phyloP scores from a whole-genome alignment of 2,113 vertebrate species.

The Beaufortia kweichowensis region DNA sequence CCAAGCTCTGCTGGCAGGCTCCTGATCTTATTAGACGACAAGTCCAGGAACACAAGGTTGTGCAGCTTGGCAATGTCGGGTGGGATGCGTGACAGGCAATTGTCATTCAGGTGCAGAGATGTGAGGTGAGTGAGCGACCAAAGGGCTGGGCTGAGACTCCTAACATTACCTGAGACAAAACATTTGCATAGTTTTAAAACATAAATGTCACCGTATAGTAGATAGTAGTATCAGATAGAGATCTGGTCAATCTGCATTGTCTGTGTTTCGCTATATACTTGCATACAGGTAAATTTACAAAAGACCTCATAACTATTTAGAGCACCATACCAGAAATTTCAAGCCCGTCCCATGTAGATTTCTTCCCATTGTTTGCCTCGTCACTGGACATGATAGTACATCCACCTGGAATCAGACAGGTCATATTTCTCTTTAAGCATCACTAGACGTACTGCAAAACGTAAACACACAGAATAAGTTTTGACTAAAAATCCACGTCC shows the following conservation, averaged over 20 bases:
- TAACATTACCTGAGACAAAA: slow-evolving; percentile 83
- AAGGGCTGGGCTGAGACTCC: slow-evolving; percentile 91
- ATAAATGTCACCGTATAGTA: too few species aligned
- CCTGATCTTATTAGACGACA: slow-evolving; percentile 98
- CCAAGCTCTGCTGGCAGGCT: slow-evolving; percentile 98
- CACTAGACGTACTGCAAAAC: slow-evolving; percentile 76
- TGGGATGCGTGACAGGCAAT: slow-evolving; percentile 95
- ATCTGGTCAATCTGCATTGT: too few species aligned
- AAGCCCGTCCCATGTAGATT: slow-evolving; percentile 97
- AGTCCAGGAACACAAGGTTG: slow-evolving; percentile 96
- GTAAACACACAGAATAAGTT: background rate
- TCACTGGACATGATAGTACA: slow-evolving; percentile 99
- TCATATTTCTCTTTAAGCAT: slow-evolving; percentile 99
- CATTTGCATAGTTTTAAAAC: too few species aligned
- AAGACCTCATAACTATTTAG: background rate
- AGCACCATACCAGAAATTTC: slow-evolving; percentile 90
- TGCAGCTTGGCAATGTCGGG: slow-evolving; percentile 99
- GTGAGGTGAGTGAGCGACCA: slow-evolving; percentile 98
- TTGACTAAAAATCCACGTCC: too few species aligned
- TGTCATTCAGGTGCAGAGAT: slow-evolving; percentile 96
- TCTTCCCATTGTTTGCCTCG: slow-evolving; percentile 95
- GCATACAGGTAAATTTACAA: too few species aligned
- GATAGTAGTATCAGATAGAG: too few species aligned
- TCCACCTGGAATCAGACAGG: slow-evolving; percentile 95
- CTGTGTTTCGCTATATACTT: too few species aligned